Conservation (phyloP, 2,797 vertebrate genomes). For the Lerista edwardsae region DNA sequence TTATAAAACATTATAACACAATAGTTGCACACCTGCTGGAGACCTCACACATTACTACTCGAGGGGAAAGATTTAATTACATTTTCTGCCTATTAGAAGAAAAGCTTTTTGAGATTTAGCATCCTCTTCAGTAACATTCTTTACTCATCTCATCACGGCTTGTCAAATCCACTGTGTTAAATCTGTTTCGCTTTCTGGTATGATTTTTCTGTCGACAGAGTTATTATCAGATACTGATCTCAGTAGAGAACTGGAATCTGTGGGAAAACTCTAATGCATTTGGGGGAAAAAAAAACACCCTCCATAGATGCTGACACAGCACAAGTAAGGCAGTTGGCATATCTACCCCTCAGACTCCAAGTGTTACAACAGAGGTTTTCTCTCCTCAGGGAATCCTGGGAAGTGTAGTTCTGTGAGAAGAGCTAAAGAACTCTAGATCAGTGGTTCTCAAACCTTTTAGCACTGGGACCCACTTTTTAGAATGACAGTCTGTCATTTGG, state of each 20-base stretch:
- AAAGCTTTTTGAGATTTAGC: conserved; percentile 39
- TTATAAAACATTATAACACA: conserved; percentile 44
- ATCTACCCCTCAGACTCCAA: neutral
- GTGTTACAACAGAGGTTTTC: neutral
- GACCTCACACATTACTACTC: conserved; percentile 39
- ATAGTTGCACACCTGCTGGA: conserved; percentile 62
- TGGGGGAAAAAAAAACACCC: too few species aligned
- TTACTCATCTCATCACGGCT: conserved; percentile 56
- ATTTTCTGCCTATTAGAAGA: conserved; percentile 54
- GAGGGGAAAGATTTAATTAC: conserved; percentile 60
- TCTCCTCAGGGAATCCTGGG: neutral
- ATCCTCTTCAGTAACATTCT: conserved; percentile 38
- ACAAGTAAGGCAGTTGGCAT: neutral
- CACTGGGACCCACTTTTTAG: too few species aligned
- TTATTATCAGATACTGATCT: neutral
- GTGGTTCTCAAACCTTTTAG: too few species aligned
- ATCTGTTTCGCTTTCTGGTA: conserved; percentile 1
- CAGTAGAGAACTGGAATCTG: neutral
- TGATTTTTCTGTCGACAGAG: conserved; percentile 18
- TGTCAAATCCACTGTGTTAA: conserved; percentile 13
- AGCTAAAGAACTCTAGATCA: too few species aligned
- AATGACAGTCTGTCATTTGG: too few species aligned
- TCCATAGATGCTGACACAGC: neutral
- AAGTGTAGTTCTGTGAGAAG: neutral
- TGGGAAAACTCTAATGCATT: neutral